Evolutionary conservation across 2,797 vertebrate species (phyloP).

Genomic region (Botia almorhae): DNA sequence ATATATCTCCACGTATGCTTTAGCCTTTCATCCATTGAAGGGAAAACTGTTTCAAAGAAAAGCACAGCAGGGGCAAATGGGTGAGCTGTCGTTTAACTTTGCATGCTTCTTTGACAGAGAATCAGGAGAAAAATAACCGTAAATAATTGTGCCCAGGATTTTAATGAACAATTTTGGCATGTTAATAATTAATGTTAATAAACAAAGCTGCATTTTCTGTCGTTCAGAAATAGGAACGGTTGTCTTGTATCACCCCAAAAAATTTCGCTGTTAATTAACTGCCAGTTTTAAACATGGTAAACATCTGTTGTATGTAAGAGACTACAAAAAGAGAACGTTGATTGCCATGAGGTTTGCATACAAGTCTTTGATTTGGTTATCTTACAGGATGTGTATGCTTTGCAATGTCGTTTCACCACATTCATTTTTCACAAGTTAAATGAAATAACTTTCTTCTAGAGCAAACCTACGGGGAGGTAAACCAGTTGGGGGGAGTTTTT

Average conservation of each 20-base stretch:
- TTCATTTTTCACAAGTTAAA: conserved; percentile 22
- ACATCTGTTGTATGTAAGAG: background rate
- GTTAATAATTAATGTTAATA: background rate
- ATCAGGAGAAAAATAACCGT: conserved; percentile 63
- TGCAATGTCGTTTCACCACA: background rate
- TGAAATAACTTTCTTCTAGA: conserved; percentile 73
- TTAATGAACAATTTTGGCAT: background rate
- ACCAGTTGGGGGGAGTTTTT: conserved; percentile 96
- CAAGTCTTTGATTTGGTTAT: background rate
- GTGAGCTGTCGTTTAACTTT: conserved; percentile 73
- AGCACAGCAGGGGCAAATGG: conserved; percentile 73
- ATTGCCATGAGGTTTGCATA: background rate
- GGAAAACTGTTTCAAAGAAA: conserved; percentile 66
- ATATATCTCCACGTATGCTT: conserved; percentile 60
- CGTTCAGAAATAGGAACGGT: background rate
- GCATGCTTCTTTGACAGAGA: conserved; percentile 72
- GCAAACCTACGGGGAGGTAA: conserved; percentile 98
- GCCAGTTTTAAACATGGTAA: background rate
- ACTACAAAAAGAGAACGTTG: background rate
- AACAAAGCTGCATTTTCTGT: background rate
- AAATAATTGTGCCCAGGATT: conserved; percentile 47
- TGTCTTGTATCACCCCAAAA: background rate
- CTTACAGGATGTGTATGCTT: background rate
- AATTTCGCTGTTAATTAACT: background rate
- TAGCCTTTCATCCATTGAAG: conserved; percentile 74